phyloP scores from a whole-genome alignment of 1,140 invertebrate genomes.

The Cotesia vestalis region DNA sequence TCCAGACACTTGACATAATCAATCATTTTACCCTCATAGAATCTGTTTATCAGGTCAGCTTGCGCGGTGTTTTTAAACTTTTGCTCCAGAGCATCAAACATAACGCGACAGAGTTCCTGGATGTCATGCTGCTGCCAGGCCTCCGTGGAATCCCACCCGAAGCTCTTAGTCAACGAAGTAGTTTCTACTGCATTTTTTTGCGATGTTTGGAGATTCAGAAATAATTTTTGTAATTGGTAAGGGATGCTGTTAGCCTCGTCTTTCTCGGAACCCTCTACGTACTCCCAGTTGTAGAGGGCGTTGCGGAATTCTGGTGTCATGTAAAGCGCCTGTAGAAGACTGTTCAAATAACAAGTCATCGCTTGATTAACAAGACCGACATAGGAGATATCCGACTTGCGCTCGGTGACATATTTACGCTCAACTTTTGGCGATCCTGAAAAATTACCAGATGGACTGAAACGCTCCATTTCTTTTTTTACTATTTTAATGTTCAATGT shows the following conservation, averaged over 20 bases:
- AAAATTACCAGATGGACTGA: no score
- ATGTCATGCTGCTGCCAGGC: slow-evolving; percentile 95
- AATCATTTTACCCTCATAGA: slow-evolving; percentile 86
- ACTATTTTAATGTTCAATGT: no score
- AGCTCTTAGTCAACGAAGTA: slow-evolving; percentile 86
- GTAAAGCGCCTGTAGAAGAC: slow-evolving; percentile 86
- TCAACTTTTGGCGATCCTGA: not conserved
- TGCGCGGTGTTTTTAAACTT: slow-evolving; percentile 88
- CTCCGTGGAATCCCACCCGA: slow-evolving; percentile 91
- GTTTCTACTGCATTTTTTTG: slow-evolving; percentile 82
- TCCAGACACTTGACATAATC: slow-evolving; percentile 93
- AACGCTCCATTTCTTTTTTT: no score
- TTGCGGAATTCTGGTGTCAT: slow-evolving; percentile 97
- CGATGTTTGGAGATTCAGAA: slow-evolving; percentile 87
- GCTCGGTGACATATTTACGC: not conserved
- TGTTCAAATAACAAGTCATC: slow-evolving; percentile 95
- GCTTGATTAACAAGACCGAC: slow-evolving; percentile 92
- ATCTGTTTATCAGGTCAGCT: slow-evolving; percentile 81
- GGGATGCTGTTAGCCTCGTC: slow-evolving; percentile 81
- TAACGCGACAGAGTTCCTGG: slow-evolving; percentile 88
- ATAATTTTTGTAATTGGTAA: slow-evolving; percentile 88
- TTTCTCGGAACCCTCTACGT: slow-evolving; percentile 70
- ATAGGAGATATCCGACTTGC: slow-evolving; percentile 66
- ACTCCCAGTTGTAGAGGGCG: slow-evolving; percentile 88
- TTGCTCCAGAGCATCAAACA: slow-evolving; percentile 91